Percentiles rank a stretch among this genome's conserved stretches.
Conservation (phyloP, 2,113 vertebrate species). For the Brachirus orientalis region DNA sequence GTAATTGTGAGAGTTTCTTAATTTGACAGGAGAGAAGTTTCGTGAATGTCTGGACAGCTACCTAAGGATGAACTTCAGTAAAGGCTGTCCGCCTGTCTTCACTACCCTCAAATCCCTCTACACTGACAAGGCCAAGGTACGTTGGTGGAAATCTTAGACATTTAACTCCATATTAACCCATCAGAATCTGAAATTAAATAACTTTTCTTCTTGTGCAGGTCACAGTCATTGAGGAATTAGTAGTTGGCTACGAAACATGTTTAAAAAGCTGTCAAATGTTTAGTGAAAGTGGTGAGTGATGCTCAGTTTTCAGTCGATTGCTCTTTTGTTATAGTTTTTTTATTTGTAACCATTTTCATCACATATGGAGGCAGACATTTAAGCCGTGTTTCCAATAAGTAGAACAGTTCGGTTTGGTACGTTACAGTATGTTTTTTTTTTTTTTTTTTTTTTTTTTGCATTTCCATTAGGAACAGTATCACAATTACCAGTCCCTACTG, state of each 20-base stretch:
- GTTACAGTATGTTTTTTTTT: too few species aligned
- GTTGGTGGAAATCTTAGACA: conserved; percentile 12
- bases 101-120: conserved; percentile 93
- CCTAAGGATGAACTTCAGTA: conserved; percentile 95
- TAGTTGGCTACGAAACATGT: conserved; percentile 90
- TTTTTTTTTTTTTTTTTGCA: too few species aligned
- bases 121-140: conserved; percentile 91
- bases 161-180: neutral
- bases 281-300: conserved; percentile 87
- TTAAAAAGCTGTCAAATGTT: conserved; percentile 90
- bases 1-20: too few species aligned
- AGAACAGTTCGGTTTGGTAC: too few species aligned
- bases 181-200: neutral
- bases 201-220: conserved; percentile 77
- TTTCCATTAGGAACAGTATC: too few species aligned
- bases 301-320: neutral
- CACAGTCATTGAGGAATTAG: conserved; percentile 90
- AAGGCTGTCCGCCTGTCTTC: conserved; percentile 94
- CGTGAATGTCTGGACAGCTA: conserved; percentile 92
- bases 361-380: neutral
- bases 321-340: too few species aligned
- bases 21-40: conserved; percentile 92
- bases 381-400: too few species aligned
- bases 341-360: neutral
- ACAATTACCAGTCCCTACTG: too few species aligned